Evolutionary conservation across 1,140 invertebrate genomes (phyloP).

Genomic region (Pemphigus obesinymphae): DNA sequence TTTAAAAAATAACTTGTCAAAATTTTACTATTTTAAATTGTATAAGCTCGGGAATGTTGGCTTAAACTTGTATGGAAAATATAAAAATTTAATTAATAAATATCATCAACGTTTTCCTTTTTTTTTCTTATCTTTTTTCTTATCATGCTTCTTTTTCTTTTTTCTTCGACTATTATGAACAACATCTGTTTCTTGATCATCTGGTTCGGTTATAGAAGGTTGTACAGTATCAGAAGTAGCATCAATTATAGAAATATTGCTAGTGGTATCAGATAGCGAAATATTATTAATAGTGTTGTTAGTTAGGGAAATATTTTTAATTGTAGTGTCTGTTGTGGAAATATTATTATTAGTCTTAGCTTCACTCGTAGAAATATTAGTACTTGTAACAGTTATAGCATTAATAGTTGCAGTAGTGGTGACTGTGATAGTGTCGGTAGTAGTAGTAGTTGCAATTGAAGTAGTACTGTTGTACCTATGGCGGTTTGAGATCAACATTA

Average conservation of each 20-base stretch:
- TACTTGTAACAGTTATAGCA: background rate
- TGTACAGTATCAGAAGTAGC: background rate
- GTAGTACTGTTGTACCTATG: constrained; percentile 35
- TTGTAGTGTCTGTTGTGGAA: background rate
- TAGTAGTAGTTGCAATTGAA: background rate
- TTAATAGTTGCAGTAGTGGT: background rate
- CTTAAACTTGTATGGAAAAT: background rate
- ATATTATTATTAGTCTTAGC: background rate
- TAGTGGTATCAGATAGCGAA: background rate
- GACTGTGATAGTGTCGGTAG: background rate
- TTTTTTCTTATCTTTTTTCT: constrained; percentile 34
- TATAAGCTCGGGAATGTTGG: constrained; percentile 31
- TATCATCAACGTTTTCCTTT: constrained; percentile 32
- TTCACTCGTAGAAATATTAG: background rate
- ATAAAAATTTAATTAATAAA: background rate
- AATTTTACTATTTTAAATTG: background rate
- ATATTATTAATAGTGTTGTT: background rate
- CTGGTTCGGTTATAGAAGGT: background rate
- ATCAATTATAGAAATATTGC: background rate
- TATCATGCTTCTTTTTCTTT: constrained; percentile 32
- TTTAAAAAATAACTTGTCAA: background rate
- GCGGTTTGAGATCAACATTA: constrained; percentile 37
- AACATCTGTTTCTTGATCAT: background rate
- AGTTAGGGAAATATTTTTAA: background rate
- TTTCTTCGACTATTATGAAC: constrained; percentile 24